Percentiles rank a stretch among this genome's conserved stretches.
Conservation (phyloP, 2,113 vertebrate species). For the Eurypyga helias region DNA sequence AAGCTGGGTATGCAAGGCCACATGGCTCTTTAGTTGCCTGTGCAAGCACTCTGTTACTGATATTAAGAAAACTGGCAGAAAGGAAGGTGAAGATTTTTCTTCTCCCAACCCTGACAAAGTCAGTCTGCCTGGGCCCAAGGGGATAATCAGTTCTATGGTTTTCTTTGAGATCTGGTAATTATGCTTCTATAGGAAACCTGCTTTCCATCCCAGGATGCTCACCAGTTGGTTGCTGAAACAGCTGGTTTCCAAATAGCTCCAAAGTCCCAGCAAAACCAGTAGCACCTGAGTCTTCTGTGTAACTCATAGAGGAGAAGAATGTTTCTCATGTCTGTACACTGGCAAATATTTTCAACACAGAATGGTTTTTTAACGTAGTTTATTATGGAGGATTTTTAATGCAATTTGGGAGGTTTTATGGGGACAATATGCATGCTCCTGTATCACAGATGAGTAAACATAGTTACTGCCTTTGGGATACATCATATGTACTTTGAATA, state of each 20-base stretch:
- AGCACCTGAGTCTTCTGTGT: neutral
- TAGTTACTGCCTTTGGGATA: neutral
- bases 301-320: neutral
- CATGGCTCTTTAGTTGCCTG: constrained; percentile 18
- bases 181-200: neutral
- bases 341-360: neutral
- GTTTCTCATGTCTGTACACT: neutral
- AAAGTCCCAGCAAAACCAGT: neutral
- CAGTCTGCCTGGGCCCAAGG: neutral
- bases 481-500: neutral
- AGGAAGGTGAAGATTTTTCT: neutral
- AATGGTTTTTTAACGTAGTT: neutral
- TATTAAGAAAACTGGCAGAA: constrained; percentile 51
- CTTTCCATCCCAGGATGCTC: neutral
- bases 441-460: neutral
- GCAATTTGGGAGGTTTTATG: neutral
- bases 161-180: neutral
- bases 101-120: neutral
- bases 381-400: neutral
- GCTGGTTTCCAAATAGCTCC: neutral
- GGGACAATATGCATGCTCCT: rapidly evolving
- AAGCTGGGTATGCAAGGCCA: constrained; percentile 10
- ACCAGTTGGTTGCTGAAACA: neutral
- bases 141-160: neutral
- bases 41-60: constrained; percentile 36